Conservation (phyloP, 2,888 invertebrate species). For the Sceliomorpha sp. region DNA sequence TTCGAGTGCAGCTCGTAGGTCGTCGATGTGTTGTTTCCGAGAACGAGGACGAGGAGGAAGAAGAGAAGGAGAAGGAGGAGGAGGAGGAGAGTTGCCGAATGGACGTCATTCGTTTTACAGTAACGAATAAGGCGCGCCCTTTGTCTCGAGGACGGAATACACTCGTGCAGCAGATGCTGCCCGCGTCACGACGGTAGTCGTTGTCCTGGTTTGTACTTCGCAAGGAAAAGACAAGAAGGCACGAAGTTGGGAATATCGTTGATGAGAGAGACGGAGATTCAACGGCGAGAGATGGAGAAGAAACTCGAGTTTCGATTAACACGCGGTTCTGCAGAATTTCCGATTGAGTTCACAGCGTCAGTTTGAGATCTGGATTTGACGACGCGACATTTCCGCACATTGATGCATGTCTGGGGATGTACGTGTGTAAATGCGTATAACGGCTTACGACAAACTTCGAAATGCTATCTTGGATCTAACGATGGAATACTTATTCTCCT, state of each 20-base stretch:
- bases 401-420: too few relatives aligned
- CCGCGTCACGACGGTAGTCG: conserved; percentile 49
- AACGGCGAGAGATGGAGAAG: conserved; percentile 30
- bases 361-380: conserved; percentile 45
- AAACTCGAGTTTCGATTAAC: conserved; percentile 72
- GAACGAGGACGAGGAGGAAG: too few relatives aligned
- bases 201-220: conserved; percentile 47
- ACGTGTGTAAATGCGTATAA: too few relatives aligned
- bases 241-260: conserved; percentile 42
- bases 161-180: conserved; percentile 60
- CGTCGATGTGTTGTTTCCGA: conserved; percentile 44
- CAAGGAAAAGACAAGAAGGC: conserved; percentile 51
- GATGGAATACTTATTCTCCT: too few relatives aligned
- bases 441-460: too few relatives aligned
- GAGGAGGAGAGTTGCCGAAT: conserved; percentile 39
- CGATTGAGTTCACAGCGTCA: conserved; percentile 65
- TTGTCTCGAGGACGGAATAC: conserved; percentile 53
- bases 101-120: conserved; percentile 55
- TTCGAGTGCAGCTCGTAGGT: conserved; percentile 28
- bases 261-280: conserved; percentile 31
- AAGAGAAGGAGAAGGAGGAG: background rate
- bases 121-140: conserved; percentile 50
- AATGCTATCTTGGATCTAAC: too few relatives aligned
- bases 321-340: conserved; percentile 67
- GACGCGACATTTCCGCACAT: conserved; percentile 40